Conservation (phyloP, 2,113 vertebrate species). For the Rhabdornis inornatus region DNA sequence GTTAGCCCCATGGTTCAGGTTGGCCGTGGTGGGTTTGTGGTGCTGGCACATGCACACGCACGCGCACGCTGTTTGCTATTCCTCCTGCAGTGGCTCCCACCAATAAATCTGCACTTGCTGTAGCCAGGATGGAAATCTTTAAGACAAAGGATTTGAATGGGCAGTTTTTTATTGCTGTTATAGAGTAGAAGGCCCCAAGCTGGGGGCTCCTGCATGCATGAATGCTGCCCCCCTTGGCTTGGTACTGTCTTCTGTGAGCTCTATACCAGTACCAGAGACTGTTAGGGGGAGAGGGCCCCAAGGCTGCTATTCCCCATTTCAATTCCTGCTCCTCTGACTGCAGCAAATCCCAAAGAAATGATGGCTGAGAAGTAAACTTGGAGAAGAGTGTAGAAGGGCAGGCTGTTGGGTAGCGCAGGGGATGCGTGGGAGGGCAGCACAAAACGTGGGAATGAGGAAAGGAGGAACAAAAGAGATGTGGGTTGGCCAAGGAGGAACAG, state of each 20-base stretch:
- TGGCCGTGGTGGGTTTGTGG: background rate
- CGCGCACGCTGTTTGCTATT: constrained; percentile 1
- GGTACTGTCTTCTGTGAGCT: background rate
- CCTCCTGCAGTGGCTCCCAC: constrained; percentile 29
- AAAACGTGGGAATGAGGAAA: constrained; percentile 23
- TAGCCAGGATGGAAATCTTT: constrained; percentile 56
- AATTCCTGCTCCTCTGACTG: background rate
- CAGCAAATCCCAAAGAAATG: background rate
- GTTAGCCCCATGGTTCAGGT: background rate
- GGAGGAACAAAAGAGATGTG: constrained; percentile 34
- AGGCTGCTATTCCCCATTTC: background rate
- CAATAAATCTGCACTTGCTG: constrained; percentile 48
- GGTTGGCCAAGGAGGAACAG: constrained; percentile 29
- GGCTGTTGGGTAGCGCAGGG: background rate
- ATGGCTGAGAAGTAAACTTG: constrained; percentile 6
- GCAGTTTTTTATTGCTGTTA: constrained; percentile 46
- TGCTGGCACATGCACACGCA: background rate
- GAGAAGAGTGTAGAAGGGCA: background rate
- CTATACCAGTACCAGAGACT: background rate
- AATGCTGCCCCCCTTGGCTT: constrained; percentile 25
- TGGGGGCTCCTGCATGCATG: background rate
- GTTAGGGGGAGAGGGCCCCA: background rate
- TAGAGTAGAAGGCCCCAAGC: constrained; percentile 46
- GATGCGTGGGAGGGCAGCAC: constrained; percentile 1
- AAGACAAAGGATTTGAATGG: constrained; percentile 54